A percentile compares a stretch with the other conserved stretches of the same genome.
These are phyloP conservation scores for Pluvianellus socialis DNA, from an alignment of 2,113 vertebrate genomes.

Conservation along the genomic window DNA sequence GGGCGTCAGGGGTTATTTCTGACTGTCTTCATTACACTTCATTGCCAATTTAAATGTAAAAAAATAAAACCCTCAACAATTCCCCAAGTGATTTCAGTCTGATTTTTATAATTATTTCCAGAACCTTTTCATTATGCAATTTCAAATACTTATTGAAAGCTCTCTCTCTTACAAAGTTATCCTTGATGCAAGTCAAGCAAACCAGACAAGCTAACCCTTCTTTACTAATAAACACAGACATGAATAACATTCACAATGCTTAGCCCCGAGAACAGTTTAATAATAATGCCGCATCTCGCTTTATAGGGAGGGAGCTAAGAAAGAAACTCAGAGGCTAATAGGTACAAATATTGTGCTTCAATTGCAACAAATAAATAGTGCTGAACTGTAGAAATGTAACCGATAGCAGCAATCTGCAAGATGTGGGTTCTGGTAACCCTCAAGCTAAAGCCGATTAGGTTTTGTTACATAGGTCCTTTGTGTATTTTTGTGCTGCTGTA, in stretches of 20 bases:
- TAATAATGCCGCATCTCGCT: constrained; percentile 48
- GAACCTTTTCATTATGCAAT: constrained; percentile 76
- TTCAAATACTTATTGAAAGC: constrained; percentile 66
- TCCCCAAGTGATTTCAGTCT: constrained; percentile 54
- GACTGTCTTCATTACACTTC: constrained; percentile 68
- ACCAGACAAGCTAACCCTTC: constrained; percentile 37
- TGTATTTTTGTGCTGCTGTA: constrained; percentile 67
- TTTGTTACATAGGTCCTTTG: constrained; percentile 67
- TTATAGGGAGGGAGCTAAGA: constrained; percentile 55
- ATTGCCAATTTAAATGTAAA: constrained; percentile 60
- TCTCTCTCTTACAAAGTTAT: constrained; percentile 31
- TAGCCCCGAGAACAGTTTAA: constrained; percentile 62
- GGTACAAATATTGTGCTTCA: constrained; percentile 66
- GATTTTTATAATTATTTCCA: constrained; percentile 75
- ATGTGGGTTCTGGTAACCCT: constrained; percentile 69
- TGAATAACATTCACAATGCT: constrained; percentile 50
- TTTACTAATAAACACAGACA: constrained; percentile 49
- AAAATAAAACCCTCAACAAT: constrained; percentile 56
- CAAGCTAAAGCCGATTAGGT: constrained; percentile 70
- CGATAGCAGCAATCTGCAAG: constrained; percentile 49
- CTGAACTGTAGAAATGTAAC: constrained; percentile 55
- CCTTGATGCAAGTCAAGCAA: constrained; percentile 56
- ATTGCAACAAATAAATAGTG: constrained; percentile 69
- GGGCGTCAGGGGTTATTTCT: constrained; percentile 72
- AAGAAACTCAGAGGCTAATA: constrained; percentile 69